phyloP scores from a whole-genome alignment of 2,113 vertebrate genomes.

The Pterocles orientalis region DNA sequence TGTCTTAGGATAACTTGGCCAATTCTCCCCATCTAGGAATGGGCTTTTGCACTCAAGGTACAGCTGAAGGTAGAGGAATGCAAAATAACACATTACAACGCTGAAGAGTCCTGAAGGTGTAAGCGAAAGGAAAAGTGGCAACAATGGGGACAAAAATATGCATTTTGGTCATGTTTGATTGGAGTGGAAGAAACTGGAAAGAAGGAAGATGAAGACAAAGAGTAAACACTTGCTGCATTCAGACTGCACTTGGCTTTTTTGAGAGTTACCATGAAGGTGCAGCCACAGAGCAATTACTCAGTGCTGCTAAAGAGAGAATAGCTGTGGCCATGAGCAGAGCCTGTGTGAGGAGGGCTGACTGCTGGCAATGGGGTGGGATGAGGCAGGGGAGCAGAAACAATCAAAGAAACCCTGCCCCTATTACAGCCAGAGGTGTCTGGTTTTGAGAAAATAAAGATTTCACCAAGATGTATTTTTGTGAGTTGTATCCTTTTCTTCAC shows the following conservation, averaged over 20 bases:
- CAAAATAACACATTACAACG: not conserved
- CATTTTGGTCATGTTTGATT: not conserved
- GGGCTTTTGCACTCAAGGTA: not conserved
- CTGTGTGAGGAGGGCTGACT: not conserved
- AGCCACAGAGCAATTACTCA: slow-evolving; percentile 17
- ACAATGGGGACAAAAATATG: not conserved
- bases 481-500: slow-evolving; percentile 31
- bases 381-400: not conserved
- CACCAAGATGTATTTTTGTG: not conserved
- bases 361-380: not conserved
- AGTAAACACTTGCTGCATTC: not conserved
- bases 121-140: not conserved
- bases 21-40: not conserved
- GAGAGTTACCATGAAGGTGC: not conserved
- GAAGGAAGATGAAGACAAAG: not conserved
- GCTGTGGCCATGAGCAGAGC: not conserved
- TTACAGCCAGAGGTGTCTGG: not conserved
- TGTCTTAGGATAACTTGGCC: not conserved
- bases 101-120: not conserved
- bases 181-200: not conserved
- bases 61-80: not conserved
- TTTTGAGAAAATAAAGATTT: slow-evolving; percentile 12
- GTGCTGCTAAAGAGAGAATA: not conserved
- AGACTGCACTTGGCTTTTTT: not conserved
- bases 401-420: not conserved